Percentiles rank a stretch among this genome's conserved stretches.
Evolutionary conservation across 2,113 vertebrate genomes (phyloP).

Genomic region (Accipiter cooperii): DNA sequence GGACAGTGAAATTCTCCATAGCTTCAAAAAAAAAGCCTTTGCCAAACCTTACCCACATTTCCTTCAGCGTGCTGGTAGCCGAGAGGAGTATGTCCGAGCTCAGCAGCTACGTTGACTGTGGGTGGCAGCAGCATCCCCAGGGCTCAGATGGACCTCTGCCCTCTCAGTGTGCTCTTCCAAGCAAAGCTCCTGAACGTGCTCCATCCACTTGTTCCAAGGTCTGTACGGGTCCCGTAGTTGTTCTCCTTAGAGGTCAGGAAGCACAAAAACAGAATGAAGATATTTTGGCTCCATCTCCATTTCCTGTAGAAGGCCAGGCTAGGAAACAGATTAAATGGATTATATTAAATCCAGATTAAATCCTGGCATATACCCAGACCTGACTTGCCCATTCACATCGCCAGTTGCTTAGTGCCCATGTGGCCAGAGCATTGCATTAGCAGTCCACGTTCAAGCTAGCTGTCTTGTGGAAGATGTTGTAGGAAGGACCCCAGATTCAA

Average conservation of each 20-base stretch:
- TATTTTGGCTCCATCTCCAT: background rate
- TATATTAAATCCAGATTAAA: constrained; percentile 54
- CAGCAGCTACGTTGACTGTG: background rate
- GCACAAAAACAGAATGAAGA: background rate
- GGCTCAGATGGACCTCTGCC: background rate
- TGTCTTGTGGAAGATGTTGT: background rate
- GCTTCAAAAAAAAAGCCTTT: background rate
- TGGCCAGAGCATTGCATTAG: background rate
- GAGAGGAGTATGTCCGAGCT: background rate
- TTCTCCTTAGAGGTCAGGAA: background rate
- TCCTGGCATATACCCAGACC: background rate
- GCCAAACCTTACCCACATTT: background rate
- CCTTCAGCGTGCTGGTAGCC: background rate
- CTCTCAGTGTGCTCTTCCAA: background rate
- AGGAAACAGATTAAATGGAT: constrained; percentile 46
- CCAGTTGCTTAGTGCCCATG: background rate
- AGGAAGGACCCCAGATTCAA: background rate
- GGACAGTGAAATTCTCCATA: background rate
- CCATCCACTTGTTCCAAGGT: background rate
- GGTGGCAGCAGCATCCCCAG: background rate
- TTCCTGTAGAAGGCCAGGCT: constrained; percentile 30
- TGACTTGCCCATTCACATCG: background rate
- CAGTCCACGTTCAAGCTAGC: background rate
- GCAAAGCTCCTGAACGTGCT: background rate
- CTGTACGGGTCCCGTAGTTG: background rate